Evolutionary conservation across 2,888 invertebrate species (phyloP), one percentile per base, ranked within the genome.

Genomic region (Choreutis nemorana): DNA sequence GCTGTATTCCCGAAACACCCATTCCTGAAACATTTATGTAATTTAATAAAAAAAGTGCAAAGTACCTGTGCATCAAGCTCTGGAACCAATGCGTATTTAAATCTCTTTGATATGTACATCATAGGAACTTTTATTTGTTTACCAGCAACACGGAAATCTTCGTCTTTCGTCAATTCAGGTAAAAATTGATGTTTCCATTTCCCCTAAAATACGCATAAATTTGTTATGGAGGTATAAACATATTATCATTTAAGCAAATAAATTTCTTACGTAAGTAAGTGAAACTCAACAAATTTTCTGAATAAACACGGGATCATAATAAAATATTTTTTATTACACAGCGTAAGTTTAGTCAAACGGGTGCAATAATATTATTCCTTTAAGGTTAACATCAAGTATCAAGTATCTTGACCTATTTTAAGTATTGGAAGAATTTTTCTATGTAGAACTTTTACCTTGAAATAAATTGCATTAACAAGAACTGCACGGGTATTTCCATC

Each of bases 401-500:
- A 3, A 16, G 1, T 9, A 12, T 9, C 16, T 10, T 4, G 13
- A 21, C 13, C 4, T 8, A n/a, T 9, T 15, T 20, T 21, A 16
- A 5, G 18, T 16, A 4, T 16, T 15, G 12, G 12, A 28, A 13
- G 7, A 12, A 9, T 26, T 28, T n/a, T n/a, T n/a, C 8, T 18
- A 8, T 18, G 18, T 18, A 18, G 8, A 18, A 8, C 8, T 15
- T 11, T 37, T 47, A 81, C 83, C 73, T 92, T 92, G 66, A 94
- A 94, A 55, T 93, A 91, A 24, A 94, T 83, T 0, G 92, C 93
- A 57, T 92, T 94, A 1, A 91, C 84, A 4, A 94, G 79, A 1
- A 94, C 82, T 36, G 89, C 66, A 23, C 82, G 71, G 0, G 91
- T 90, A 0, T 49, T 36, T 0, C 6, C 20, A 43, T 61, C 45